Evolutionary conservation across 2,888 invertebrate genomes (phyloP), one percentile per base, ranked within the genome.

Genomic region (Troides helena): DNA sequence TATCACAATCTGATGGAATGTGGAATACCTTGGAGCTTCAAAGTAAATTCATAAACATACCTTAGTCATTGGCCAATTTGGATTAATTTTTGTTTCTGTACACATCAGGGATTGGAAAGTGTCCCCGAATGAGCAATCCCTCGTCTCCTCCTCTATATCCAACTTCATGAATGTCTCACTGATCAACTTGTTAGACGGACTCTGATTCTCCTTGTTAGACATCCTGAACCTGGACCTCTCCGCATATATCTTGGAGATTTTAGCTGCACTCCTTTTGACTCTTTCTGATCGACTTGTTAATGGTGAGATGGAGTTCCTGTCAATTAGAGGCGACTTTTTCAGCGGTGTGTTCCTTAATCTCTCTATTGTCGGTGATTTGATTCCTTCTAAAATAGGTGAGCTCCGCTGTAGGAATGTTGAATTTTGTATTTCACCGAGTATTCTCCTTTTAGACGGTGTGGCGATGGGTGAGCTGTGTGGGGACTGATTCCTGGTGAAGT

Each of bases 141-240:
- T 83, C 0, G 92, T 78, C 25, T 91, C 90, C n/a, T 91, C 92
- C 53, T 89, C 90, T 1, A 87, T 76, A 57, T 88, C 88, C 36
- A 89, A 72, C 62, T 87, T 89, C 5, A 85, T 74, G 46, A 84
- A 86, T 0, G 81, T 85, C 63, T 85, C 83, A 56, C 79, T 83
- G 14, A 83, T 80, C 39, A 39, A 10, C 39, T 39, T 39, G 39
- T 10, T 39, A 1, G 81, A 68, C 0, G 72, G 70, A 65, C 71
- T 72, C 3, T 81, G 77, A 73, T 89, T 89, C 77, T 89, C 89
- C n/a, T 90, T 90, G 69, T 90, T 88, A 0, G 82, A 80, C 83
- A 85, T 86, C 72, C 86, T 91, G 62, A 88, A 91, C 43, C 75
- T 77, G 0, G 81, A 82, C 50, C 92, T 74, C 17, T 92, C 92